Conservation (phyloP, 2,888 invertebrate genomes). For the Masnerella sp. region DNA sequence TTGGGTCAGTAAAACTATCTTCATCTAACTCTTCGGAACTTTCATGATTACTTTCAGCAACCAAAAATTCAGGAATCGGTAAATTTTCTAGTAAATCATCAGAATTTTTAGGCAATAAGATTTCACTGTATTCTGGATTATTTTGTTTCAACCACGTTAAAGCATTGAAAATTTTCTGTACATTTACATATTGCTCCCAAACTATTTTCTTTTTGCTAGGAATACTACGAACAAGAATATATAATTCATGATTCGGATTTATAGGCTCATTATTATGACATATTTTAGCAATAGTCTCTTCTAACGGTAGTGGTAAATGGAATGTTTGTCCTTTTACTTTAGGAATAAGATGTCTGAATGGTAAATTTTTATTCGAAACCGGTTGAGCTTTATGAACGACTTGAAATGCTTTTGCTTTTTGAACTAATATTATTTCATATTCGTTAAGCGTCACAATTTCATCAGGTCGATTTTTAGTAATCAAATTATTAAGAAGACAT, state of each 20-base stretch:
- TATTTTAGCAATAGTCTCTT: not conserved
- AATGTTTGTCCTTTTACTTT: no score
- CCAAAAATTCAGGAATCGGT: not conserved
- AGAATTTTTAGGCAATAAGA: not conserved
- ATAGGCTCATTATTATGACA: not conserved
- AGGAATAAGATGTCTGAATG: not conserved
- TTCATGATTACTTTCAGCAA: not conserved
- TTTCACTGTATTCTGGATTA: not conserved
- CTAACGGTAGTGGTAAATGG: not conserved
- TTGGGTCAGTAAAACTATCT: no score
- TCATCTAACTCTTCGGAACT: not conserved
- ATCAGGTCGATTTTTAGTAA: not conserved
- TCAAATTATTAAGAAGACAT: not conserved
- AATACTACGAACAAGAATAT: not conserved
- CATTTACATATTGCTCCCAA: not conserved
- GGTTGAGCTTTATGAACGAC: not conserved
- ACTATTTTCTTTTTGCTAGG: not conserved
- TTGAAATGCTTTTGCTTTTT: slow-evolving; percentile 2
- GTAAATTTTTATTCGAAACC: not conserved
- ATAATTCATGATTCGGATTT: not conserved
- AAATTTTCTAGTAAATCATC: not conserved
- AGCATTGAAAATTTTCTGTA: not conserved
- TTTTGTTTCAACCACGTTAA: not conserved
- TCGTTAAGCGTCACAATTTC: not conserved
- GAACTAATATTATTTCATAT: not conserved